Base-by-base conservation (phyloP, 1,140 invertebrate genomes). In the Phocides pigmalion region DNA sequence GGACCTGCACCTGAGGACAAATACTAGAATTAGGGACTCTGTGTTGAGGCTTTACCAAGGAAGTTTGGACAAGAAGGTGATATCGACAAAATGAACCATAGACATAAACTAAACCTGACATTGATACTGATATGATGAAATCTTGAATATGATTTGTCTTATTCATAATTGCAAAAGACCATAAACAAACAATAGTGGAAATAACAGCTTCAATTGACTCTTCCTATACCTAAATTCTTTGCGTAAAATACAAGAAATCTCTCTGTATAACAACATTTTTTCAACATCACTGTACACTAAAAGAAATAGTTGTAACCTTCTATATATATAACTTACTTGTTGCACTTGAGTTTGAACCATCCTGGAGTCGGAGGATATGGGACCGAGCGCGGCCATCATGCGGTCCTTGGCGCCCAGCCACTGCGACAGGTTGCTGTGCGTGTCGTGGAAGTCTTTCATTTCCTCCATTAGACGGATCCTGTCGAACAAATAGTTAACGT, bases 311-410 rank as follows among this genome's bases (percentile, higher is more conserved):
- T 32, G 3, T 8, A 3, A 14, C 14, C 5, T 9, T 12, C 4
- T 20, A 20, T 20, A 46, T 14, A n/a, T 5, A 47, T 14, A 19
- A 20, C 82, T 58, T 78, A 92, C 91, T 93, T 98, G 97, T 84
- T 99, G 97, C 19, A 98, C 95, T 93, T 99, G 98, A 64, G 96
- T 98, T 70, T 98, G 96, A 0, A 99, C 97, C 95, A 99, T 97
- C 44, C 97, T 93, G 0, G 98, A 97, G 83, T 99, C 98, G 0
- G 97, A 97, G 0, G 97, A 98, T 71, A 99, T 98, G 0, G 98
- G 98, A 17, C 98, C 98, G 0, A 99, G 92, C 0, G 98, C 98
- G 1, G 95, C 95, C 82, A 99, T 93, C 98, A 99, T 99, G 69
- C 97, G 96, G 70, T 99, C 98, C 88, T 99, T 99, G 61, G 97